Base-by-base conservation (phyloP, 2,888 invertebrate genomes). In the Phyllotreta striolata region DNA sequence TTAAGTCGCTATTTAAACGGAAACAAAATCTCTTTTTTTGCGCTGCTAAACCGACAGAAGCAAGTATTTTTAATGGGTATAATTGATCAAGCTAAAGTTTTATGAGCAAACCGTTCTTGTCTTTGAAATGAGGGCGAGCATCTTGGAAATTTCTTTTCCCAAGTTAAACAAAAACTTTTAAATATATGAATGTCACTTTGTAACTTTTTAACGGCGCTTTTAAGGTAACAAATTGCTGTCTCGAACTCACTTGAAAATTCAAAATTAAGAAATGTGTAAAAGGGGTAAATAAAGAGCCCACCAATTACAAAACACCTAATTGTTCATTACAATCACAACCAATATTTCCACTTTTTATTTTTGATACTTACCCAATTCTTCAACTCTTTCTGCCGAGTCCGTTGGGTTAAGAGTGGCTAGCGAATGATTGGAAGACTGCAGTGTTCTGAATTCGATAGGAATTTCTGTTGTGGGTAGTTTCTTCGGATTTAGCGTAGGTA, bases 401-500 rank as follows among this genome's bases (percentile, higher is more conserved):
- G 69, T 80, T 59, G 70, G 73, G 64, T 70, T 77, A 69, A 51
- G 74, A 54, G 78, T 76, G 10, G 72, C 41, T 24, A 66, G 62
- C 1, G 64, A 55, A 13, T 41, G 57, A 55, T 66, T 66, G 75
- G 83, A 84, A 62, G 81, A 73, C 63, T 82, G 77, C 55, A 80
- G 60, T 60, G 62, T 83, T 81, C 41, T 72, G 47, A 67, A 66
- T 9, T 74, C 75, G 9, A 62, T 83, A 79, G 69, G 84, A 38
- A 82, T 73, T 67, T 83, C 80, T 59, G 86, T 86, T 9, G 87
- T 86, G 35, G 85, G 83, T 14, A 80, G 70, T 77, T 85, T 87
- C 72, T 84, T 86, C 6, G 74, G 74, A 39, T 72, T 72, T 46
- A 68, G 55, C 72, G 83, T 87, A 57, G 82, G 85, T 66, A 82